Evolutionary conservation across 2,888 invertebrate species (phyloP), one percentile per base, ranked within the genome.

Genomic region (Parnassius mnemosyne): DNA sequence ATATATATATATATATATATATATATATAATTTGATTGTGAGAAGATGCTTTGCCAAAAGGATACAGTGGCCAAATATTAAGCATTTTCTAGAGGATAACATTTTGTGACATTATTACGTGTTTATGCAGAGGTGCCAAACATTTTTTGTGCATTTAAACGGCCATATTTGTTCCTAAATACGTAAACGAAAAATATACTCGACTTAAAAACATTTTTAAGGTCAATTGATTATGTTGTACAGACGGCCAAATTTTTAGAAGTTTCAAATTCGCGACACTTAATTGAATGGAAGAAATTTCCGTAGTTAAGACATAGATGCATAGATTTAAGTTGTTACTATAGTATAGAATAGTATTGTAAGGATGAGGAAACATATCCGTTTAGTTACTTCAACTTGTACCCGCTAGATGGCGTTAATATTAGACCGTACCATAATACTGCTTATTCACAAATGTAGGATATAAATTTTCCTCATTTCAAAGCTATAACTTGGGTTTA

Each of bases 311-410:
- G 59, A 54, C 50, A 34, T 64, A 63, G 59, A 54, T 52, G 2
- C 50, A 73, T 75, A 79, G 73, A 72, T 72, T 69, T 79, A 83
- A 76, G 76, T 76, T 76, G 77, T 82, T 84, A 76, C 71, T 65
- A 68, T 82, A 81, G 74, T 70, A 66, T 76, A 74, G 64, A 66
- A 54, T 76, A 76, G 70, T 60, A 68, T 69, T 66, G 69, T 75
- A 73, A 72, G 77, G 67, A 65, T 65, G 70, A 74, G 68, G 75
- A 80, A 65, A 85, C 85, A 85, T 84, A 85, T 84, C 85, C 68
- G 7, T 61, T 59, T 65, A 65, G 67, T 61, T 59, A 58, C 46
- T 62, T 57, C 67, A 64, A 61, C 67, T 60, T 57, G 44, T 43
- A 46, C 54, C 65, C 68, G 71, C 70, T 66, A 68, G 69, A 65